phyloP scores from a whole-genome alignment of 2,888 invertebrate species.

The Malthinus flaveolus region DNA sequence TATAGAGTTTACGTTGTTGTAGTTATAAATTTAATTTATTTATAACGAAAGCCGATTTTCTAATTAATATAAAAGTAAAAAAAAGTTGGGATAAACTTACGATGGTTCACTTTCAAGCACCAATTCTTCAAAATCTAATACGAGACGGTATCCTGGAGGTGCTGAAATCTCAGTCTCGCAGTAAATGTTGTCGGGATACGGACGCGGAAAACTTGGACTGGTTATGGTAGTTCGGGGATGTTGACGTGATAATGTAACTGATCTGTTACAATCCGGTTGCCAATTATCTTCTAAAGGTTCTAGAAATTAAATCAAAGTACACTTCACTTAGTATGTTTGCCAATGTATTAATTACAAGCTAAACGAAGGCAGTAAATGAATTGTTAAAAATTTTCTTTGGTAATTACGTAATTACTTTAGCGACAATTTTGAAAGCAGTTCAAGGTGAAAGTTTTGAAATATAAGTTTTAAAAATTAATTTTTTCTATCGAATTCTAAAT shows the following conservation, averaged over 20 bases:
- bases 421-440: too few relatives aligned
- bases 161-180: constrained; percentile 74
- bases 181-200: constrained; percentile 75
- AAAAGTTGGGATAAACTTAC: constrained; percentile 58
- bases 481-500: too few relatives aligned
- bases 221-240: constrained; percentile 70
- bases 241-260: constrained; percentile 66
- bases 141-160: constrained; percentile 69
- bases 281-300: constrained; percentile 56
- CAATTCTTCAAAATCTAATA: constrained; percentile 75
- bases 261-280: constrained; percentile 68
- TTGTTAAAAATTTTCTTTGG: too few relatives aligned
- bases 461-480: too few relatives aligned
- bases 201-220: constrained; percentile 79
- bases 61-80: background rate
- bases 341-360: too few relatives aligned
- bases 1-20: background rate
- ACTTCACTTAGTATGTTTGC: background rate
- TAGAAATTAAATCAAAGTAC: constrained; percentile 37
- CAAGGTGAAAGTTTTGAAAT: too few relatives aligned
- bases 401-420: too few relatives aligned
- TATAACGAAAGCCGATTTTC: background rate
- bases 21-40: background rate
- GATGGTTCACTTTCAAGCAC: constrained; percentile 76
- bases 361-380: too few relatives aligned